These are phyloP conservation scores for Pomatorhinus ruficollis DNA, from an alignment of 2,113 vertebrate genomes.

Conservation along the genomic window DNA sequence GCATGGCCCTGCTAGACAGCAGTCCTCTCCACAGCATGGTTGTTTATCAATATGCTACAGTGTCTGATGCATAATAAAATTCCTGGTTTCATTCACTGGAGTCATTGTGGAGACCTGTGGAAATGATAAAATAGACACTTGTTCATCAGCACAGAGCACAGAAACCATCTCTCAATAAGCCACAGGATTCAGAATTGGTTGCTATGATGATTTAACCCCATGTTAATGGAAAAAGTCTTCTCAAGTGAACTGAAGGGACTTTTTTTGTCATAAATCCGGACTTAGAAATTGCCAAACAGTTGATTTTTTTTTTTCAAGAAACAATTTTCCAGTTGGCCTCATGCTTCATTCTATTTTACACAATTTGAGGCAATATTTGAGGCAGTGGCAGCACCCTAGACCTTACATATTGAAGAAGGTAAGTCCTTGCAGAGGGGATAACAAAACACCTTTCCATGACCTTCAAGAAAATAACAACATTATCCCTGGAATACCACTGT, in stretches of 20 bases:
- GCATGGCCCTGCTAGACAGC: background rate
- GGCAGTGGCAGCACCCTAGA: background rate
- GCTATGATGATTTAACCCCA: background rate
- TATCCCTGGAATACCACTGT: background rate
- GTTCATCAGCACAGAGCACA: background rate
- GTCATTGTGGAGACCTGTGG: background rate
- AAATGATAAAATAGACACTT: background rate
- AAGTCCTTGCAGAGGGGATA: background rate
- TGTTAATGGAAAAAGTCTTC: background rate
- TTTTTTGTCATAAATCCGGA: background rate
- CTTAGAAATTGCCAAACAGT: background rate
- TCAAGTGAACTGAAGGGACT: background rate
- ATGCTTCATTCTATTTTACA: background rate
- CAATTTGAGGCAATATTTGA: background rate
- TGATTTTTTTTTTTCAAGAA: background rate
- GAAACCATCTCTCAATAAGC: background rate
- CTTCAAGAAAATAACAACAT: background rate
- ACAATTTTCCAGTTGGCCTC: background rate
- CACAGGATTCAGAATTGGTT: background rate
- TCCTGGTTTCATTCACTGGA: background rate
- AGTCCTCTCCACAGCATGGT: background rate
- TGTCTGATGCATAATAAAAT: background rate
- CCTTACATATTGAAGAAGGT: fast-evolving
- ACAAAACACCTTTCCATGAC: background rate
- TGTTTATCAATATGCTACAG: background rate